Evolutionary conservation across 2,113 vertebrate genomes (phyloP).

Genomic region (Campylomormyrus tamandua): DNA sequence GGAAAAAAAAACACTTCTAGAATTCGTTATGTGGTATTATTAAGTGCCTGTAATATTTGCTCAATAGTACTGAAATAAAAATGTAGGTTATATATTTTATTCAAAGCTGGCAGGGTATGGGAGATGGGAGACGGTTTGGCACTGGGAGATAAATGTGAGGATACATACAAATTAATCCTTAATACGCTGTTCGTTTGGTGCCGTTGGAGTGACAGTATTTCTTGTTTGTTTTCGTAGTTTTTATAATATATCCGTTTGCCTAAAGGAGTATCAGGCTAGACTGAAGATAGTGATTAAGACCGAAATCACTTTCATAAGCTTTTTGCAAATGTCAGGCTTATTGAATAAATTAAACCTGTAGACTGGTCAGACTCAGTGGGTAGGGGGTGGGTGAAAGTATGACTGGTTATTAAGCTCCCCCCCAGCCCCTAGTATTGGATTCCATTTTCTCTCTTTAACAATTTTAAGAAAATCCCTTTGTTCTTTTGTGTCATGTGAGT

Average conservation of each 20-base stretch:
- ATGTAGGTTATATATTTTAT: neutral
- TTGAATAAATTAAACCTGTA: neutral
- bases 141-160: neutral
- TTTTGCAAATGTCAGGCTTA: neutral
- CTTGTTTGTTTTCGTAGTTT: neutral
- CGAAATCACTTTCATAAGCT: neutral
- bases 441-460: neutral
- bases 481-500: neutral
- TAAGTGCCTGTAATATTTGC: neutral
- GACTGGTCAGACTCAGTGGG: neutral
- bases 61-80: neutral
- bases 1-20: neutral
- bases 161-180: neutral
- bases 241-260: neutral
- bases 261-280: neutral
- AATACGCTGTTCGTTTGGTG: neutral
- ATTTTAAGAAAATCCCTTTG: neutral
- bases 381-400: neutral
- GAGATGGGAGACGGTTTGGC: neutral
- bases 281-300: neutral
- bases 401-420: neutral
- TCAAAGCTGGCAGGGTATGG: neutral
- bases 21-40: neutral
- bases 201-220: neutral
- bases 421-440: neutral